Base-by-base conservation (phyloP, 2,888 invertebrate species). In the Cephus nigrinus region DNA sequence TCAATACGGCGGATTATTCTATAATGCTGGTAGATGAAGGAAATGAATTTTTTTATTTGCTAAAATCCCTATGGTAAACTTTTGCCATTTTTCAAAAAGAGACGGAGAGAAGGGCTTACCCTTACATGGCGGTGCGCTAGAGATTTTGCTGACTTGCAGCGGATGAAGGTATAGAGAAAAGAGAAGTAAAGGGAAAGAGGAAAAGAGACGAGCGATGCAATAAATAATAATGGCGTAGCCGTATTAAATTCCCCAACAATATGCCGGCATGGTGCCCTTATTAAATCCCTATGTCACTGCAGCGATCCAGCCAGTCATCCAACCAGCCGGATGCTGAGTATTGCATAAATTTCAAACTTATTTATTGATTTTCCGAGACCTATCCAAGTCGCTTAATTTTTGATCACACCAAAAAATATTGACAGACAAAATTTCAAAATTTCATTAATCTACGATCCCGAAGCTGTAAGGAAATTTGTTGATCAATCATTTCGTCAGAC, bases 201-300 rank as follows among this genome's bases (percentile, higher is more conserved):
- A 23, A 55, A 23, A 23, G 71, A 71, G 71, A 71, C 32, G 33
- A 32, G 23, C 71, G 71, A 32, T 35, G 40, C 35, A 75, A 81
- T 80, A 82, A 83, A 82, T 83, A 81, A 75, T 79, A 75, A 74
- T 69, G 74, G 32, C 76, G 35, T 23, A 74, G 71, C 74, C 76
- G 76, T 81, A 79, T 83, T 80, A 80, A 80, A 80, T 83, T 80
- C n/a, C 34, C 23, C 68, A 30, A 15, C 40, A 30, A 40, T 71
- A 78, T 34, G 76, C 69, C 34, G 33, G 31, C 68, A 71, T 31
- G 71, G 75, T 78, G 73, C 73, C 75, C 78, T 81, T 83, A 82
- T 83, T 81, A 83, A 83, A 80, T 30, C 74, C 32, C 76, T 75
- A 73, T 32, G 78, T 78, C 78, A 79, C 78, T 55, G 12, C 71